Conservation (phyloP, 2,888 invertebrate genomes). For the Ryuthela nishihirai region DNA sequence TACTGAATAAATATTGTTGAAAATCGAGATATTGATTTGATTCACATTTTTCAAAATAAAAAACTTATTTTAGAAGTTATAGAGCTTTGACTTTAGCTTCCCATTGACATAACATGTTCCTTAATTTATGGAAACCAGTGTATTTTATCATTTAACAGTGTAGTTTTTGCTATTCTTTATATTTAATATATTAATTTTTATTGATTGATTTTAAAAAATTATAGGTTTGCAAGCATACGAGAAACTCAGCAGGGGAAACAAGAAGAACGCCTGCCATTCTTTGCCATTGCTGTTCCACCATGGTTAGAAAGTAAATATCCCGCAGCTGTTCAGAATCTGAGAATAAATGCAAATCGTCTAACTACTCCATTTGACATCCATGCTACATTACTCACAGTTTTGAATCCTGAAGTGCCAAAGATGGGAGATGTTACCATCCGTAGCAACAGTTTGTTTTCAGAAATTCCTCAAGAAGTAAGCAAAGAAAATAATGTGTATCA, state of each 20-base stretch:
- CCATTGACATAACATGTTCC: no score
- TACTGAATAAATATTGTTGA: no score
- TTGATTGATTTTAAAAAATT: no score
- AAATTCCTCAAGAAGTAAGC: slow-evolving; percentile 23
- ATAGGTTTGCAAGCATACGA: slow-evolving; percentile 70
- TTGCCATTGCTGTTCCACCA: slow-evolving; percentile 71
- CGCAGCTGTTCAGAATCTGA: slow-evolving; percentile 57
- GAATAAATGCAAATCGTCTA: slow-evolving; percentile 64
- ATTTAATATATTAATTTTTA: no score
- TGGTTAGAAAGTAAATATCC: slow-evolving; percentile 63
- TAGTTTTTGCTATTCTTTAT: no score
- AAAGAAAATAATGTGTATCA: no score
- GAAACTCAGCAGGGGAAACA: slow-evolving; percentile 84
- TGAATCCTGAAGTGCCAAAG: slow-evolving; percentile 52
- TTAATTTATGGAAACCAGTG: no score
- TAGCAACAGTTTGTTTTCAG: slow-evolving; percentile 47
- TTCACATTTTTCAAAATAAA: no score
- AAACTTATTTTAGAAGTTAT: no score
- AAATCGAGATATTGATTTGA: no score
- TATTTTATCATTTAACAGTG: no score
- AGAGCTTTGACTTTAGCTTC: no score
- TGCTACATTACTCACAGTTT: slow-evolving; percentile 67
- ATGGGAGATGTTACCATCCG: slow-evolving; percentile 40
- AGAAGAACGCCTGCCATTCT: slow-evolving; percentile 85
- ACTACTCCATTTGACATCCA: slow-evolving; percentile 87